Conservation (phyloP, 2,888 invertebrate genomes). For the Lordiphosa fenestrarum region DNA sequence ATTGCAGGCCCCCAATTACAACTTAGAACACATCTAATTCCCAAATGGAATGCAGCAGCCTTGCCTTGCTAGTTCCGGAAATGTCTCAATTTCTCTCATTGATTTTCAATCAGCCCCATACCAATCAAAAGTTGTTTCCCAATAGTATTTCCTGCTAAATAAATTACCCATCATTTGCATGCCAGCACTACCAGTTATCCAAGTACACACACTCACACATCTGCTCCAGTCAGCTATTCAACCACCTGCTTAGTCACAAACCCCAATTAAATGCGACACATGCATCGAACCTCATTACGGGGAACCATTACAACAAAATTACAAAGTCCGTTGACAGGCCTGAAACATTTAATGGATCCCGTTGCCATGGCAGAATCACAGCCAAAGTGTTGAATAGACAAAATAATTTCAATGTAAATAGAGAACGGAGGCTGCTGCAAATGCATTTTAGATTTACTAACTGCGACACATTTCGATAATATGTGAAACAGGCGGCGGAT, state of each 20-base stretch:
- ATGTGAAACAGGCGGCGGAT: slow-evolving; percentile 31
- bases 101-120: slow-evolving; percentile 1
- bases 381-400: slow-evolving; percentile 54
- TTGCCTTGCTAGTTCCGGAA: too few relatives aligned
- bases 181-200: too few relatives aligned
- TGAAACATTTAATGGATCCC: slow-evolving; percentile 27
- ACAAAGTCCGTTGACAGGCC: slow-evolving; percentile 33
- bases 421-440: slow-evolving; percentile 23
- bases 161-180: slow-evolving; percentile 26
- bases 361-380: slow-evolving; percentile 23
- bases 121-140: slow-evolving; percentile 25
- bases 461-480: slow-evolving; percentile 61
- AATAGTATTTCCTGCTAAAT: slow-evolving; percentile 20
- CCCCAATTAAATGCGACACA: slow-evolving; percentile 47
- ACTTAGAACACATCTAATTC: too few relatives aligned
- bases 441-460: slow-evolving; percentile 64
- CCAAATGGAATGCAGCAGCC: too few relatives aligned
- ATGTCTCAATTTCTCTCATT: too few relatives aligned
- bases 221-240: too few relatives aligned
- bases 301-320: slow-evolving; percentile 49
- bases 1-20: too few relatives aligned
- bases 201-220: too few relatives aligned
- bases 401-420: slow-evolving; percentile 54
- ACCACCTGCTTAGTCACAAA: slow-evolving; percentile 2
- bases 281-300: slow-evolving; percentile 35